These are phyloP conservation scores for Xylocampa areola DNA, from an alignment of 2,888 invertebrate species.

Conservation along the genomic window DNA sequence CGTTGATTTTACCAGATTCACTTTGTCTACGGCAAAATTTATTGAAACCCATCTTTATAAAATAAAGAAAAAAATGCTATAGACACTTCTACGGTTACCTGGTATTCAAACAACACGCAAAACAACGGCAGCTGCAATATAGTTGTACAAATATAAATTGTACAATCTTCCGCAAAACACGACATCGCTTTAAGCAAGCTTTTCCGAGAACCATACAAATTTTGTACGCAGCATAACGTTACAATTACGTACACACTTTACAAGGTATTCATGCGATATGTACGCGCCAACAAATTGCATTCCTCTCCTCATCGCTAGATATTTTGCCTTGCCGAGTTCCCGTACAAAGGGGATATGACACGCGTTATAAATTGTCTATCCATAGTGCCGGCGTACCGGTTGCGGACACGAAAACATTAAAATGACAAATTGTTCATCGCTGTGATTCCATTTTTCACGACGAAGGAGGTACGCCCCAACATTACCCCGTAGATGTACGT, in stretches of 20 bases:
- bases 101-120: too few relatives aligned
- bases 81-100: too few relatives aligned
- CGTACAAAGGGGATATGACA: constrained; percentile 74
- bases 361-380: constrained; percentile 78
- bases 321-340: constrained; percentile 67
- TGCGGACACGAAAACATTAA: constrained; percentile 81
- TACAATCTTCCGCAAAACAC: constrained; percentile 6
- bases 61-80: too few relatives aligned
- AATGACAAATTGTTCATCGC: constrained; percentile 83
- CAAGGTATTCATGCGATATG: constrained; percentile 60
- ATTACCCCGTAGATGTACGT: constrained; percentile 62
- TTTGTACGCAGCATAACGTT: constrained; percentile 29
- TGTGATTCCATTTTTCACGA: constrained; percentile 81
- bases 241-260: constrained; percentile 62
- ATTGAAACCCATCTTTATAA: too few relatives aligned
- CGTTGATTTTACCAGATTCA: too few relatives aligned
- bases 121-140: too few relatives aligned
- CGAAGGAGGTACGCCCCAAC: constrained; percentile 70
- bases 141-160: constrained; percentile 4
- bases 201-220: constrained; percentile 24
- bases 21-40: too few relatives aligned
- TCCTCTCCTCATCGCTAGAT: constrained; percentile 68
- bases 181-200: constrained; percentile 10
- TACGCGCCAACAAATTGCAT: constrained; percentile 74
- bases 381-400: constrained; percentile 69